Conservation (phyloP, 1,140 invertebrate species). For the Drosophila sp. region DNA sequence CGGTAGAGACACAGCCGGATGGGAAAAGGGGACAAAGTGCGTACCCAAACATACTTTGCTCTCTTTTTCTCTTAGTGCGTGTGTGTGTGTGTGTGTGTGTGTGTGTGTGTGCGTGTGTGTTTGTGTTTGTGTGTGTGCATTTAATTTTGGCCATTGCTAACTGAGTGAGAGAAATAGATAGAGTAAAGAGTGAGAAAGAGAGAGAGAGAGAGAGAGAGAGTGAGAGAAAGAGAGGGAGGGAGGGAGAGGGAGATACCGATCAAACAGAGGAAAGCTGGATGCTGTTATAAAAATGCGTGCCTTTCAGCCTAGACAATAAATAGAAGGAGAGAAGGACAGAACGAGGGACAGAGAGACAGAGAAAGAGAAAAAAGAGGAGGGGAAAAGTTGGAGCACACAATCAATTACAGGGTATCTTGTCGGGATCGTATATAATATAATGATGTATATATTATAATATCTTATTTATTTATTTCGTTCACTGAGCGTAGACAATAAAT, state of each 20-base stretch:
- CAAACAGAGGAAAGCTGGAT: slow-evolving; percentile 3
- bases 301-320: not conserved
- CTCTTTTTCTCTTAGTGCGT: not conserved
- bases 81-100: too few relatives aligned
- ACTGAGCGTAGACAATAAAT: too few relatives aligned
- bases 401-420: too few relatives aligned
- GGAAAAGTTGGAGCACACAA: too few relatives aligned
- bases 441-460: too few relatives aligned
- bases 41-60: not conserved
- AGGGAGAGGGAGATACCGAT: not conserved
- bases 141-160: not conserved
- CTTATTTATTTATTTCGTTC: too few relatives aligned
- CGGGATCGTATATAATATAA: too few relatives aligned
- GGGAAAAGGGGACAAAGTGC: slow-evolving; percentile 40
- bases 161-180: not conserved
- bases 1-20: slow-evolving; percentile 20
- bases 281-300: not conserved
- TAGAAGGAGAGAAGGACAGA: not conserved
- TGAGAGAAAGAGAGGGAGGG: not conserved
- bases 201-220: not conserved
- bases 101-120: too few relatives aligned
- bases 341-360: not conserved
- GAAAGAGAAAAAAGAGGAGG: not conserved
- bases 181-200: not conserved
- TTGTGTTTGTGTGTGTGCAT: not conserved